Base-by-base conservation (phyloP, 1,140 invertebrate genomes). In the Heliconius himera region DNA sequence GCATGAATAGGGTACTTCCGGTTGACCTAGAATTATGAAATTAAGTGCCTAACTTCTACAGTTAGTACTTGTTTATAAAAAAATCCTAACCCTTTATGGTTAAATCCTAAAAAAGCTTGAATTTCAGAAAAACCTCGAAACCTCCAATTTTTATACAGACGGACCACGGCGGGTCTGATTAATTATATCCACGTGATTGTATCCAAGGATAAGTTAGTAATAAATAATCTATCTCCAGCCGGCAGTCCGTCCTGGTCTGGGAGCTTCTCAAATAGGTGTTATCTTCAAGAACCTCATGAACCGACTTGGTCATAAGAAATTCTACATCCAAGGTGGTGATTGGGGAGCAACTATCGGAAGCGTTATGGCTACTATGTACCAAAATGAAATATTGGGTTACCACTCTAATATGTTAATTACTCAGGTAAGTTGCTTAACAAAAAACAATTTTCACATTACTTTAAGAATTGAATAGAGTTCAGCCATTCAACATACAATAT, bases 261-360 rank as follows among this genome's bases (percentile, higher is more conserved):
- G 96, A 36, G 86, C 95, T 1, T 84, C 95, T 16, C 94, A 98
- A 91, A 95, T 97, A 1, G 96, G 96, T 0, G 95, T 97, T 1
- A 94, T 99, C 22, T 96, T 99, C 85, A 96, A 96, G 51, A 98
- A 97, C 88, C 93, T 99, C 18, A 99, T 99, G 98, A 85, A 95
- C 3, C 95, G 97, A 71, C 93, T 99, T 1, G 97, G 97, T 0
- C 96, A 96, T 87, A 86, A 97, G 1, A 96, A 96, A 86, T 99
- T 96, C 90, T 97, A 98, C 77, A 91, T 97, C 0, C 98, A 99
- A 91, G 98, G 98, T 8, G 98, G 98, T 16, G 98, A 99, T 87
- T 97, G 97, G 97, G 97, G 98, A 1, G 88, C 96, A 1, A 8
- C 95, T 0, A 96, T 98, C 70, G 95, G 94, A 0, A 81, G 93